Base-by-base conservation (phyloP, 2,888 invertebrate genomes). In the Hirtodrosophila trivittata region DNA sequence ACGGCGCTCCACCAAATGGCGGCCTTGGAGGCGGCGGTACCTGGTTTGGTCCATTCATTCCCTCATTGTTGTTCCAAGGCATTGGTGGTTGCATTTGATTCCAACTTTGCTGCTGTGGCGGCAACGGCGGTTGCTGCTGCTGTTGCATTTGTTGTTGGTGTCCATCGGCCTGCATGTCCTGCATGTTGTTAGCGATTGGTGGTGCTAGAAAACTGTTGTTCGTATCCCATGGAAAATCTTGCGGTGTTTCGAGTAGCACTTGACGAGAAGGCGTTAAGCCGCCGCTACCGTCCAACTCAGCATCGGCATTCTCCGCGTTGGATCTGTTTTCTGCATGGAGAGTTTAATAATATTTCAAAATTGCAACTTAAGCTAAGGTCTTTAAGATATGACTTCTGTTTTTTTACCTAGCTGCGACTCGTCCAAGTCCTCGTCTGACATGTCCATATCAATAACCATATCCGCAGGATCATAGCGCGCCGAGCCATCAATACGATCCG, bases 371-470 rank as follows among this genome's bases (percentile, higher is more conserved):
- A 28, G 13, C 55, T 26, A 26, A 4, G 3, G 6, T 8, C 13
- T 42, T 42, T 10, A 1, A 26, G 2, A 7, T 25, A 13, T 39
- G 12, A 9, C 14, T 56, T n/a, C 3, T 32, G 7, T 21, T 21
- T 13, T 45, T 38, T 52, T 86, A 90, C 90, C 90, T 90, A 87
- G 84, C 54, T 87, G 78, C n/a, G 89, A 86, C 56, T 91, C 90
- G 38, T 91, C 91, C 30, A 89, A 71, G 77, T 96, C 96, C 41
- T 96, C 96, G 78, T 96, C 96, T 8, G 96, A 96, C 88, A 97
- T 92, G 72, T 96, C 96, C 96, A 96, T 96, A 73, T 97, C 96
- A 59, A 96, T 95, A 2, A 95, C 94, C 86, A 95, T 95, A 81
- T 95, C 95, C 8, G 93, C 89, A 0, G 92, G 92, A 41, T 89